Evolutionary conservation across 2,113 vertebrate genomes (phyloP).

Genomic region (Neodon shergylaensis): DNA sequence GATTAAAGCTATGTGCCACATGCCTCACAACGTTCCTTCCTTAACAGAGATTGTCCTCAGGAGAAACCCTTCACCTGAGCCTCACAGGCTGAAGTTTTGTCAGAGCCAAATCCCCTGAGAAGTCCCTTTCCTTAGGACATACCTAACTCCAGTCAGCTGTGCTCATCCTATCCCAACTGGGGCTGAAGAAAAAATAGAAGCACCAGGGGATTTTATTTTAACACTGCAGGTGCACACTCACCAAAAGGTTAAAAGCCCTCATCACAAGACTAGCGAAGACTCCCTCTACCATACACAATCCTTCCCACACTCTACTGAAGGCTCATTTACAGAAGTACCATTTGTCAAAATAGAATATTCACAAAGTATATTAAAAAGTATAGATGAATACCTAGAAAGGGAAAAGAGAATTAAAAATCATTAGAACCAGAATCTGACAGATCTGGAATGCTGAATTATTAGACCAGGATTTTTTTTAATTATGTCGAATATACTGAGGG

Average conservation of each 20-base stretch:
- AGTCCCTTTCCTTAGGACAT: neutral
- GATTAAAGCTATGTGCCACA: neutral
- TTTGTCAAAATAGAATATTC: neutral
- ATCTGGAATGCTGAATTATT: neutral
- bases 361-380: neutral
- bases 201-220: neutral
- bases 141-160: neutral
- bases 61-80: neutral
- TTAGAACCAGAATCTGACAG: neutral
- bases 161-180: neutral
- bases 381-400: neutral
- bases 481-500: neutral
- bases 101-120: neutral
- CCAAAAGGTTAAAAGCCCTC: neutral
- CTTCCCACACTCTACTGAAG: neutral
- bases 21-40: neutral
- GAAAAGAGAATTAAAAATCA: neutral
- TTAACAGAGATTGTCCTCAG: neutral
- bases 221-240: neutral
- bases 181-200: neutral
- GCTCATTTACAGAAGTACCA: neutral
- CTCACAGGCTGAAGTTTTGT: neutral
- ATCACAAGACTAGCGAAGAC: neutral
- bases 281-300: neutral
- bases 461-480: neutral